phyloP scores from a whole-genome alignment of 2,113 vertebrate species.

The Saguinus midas region DNA sequence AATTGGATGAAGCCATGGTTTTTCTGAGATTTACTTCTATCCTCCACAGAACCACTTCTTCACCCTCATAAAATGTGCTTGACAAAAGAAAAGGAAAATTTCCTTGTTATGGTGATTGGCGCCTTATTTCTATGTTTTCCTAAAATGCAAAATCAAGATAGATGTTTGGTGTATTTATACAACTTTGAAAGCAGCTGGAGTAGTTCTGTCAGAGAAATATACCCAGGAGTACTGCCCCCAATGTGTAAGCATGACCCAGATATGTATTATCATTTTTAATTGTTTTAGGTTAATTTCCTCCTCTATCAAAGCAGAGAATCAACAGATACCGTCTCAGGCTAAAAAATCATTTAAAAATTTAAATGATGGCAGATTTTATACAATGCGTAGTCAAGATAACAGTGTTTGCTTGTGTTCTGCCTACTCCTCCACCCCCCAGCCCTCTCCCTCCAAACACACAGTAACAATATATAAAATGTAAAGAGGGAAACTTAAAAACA shows the following conservation, averaged over 20 bases:
- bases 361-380: background rate
- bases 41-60: conserved; percentile 47
- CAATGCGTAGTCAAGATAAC: background rate
- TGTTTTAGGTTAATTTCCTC: background rate
- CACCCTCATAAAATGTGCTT: conserved; percentile 56
- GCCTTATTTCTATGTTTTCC: conserved; percentile 50
- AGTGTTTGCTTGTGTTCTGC: background rate
- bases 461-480: background rate
- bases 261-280: background rate
- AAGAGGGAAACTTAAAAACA: background rate
- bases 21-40: conserved; percentile 55
- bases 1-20: conserved; percentile 45
- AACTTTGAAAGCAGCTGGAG: background rate
- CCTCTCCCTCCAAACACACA: background rate
- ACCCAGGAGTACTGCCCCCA: background rate
- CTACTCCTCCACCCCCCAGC: too few relatives aligned
- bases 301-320: conserved; percentile 5
- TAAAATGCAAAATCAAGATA: conserved; percentile 63
- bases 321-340: background rate
- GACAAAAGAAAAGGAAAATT: conserved; percentile 49
- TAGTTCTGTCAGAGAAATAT: conserved; percentile 19
- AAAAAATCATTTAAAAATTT: background rate
- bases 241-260: background rate
- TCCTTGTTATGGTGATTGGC: conserved; percentile 65
- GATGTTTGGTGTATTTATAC: conserved; percentile 19